Conservation (phyloP, 1,140 invertebrate genomes). For the Dendrolimus kikuchii region DNA sequence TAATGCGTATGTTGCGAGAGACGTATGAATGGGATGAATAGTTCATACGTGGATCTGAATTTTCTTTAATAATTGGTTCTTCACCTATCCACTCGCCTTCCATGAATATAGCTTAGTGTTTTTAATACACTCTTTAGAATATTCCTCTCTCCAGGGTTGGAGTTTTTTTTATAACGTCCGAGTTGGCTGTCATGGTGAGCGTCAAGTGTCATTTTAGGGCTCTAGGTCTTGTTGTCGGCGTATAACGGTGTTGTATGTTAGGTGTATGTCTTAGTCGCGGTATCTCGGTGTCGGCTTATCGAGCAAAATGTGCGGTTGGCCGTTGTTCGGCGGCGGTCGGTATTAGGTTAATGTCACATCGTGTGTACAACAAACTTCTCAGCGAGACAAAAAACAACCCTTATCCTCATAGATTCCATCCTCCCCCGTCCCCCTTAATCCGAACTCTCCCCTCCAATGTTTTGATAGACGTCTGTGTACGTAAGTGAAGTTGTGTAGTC, state of each 20-base stretch:
- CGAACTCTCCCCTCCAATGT: constrained; percentile 7
- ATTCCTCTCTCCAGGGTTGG: too few species aligned
- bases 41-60: too few species aligned
- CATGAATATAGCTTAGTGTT: too few species aligned
- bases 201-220: constrained; percentile 9
- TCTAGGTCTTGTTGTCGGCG: constrained; percentile 2
- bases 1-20: too few species aligned
- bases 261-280: constrained; percentile 4
- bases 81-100: too few species aligned
- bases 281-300: constrained; percentile 25
- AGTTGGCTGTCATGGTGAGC: constrained; percentile 26
- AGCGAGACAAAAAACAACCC: constrained; percentile 40
- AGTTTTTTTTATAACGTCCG: too few species aligned
- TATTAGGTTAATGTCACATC: constrained; percentile 58
- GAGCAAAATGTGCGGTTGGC: too few species aligned
- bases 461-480: constrained; percentile 26
- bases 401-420: constrained; percentile 6
- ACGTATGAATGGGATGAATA: too few species aligned
- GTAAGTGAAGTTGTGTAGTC: constrained; percentile 27
- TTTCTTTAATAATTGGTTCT: too few species aligned
- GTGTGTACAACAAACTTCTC: constrained; percentile 61
- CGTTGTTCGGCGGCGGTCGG: constrained; percentile 10
- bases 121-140: too few species aligned
- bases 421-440: constrained; percentile 8
- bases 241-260: constrained; percentile 1